Conservation (phyloP, 2,888 invertebrate species). For the Tetramorium bicarinatum region DNA sequence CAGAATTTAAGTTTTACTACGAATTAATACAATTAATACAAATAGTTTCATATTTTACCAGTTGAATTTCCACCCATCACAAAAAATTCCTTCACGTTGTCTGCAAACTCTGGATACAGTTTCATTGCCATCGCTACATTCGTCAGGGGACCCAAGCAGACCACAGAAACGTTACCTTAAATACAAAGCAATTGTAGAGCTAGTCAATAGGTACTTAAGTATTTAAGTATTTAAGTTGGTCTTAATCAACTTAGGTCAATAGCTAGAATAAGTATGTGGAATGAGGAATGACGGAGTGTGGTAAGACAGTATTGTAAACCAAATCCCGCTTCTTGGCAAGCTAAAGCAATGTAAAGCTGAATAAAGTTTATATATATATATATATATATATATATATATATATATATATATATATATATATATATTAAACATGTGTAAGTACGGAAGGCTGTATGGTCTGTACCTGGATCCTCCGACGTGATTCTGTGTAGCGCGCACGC, state of each 20-base stretch:
- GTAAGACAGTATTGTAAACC: too few species aligned
- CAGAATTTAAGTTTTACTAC: background rate
- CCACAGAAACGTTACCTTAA: slow-evolving; percentile 88
- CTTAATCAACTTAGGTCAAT: too few species aligned
- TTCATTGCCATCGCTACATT: slow-evolving; percentile 92
- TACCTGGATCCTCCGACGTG: slow-evolving; percentile 88
- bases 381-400: too few species aligned
- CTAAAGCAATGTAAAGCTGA: too few species aligned
- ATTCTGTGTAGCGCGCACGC: slow-evolving; percentile 89
- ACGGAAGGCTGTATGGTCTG: slow-evolving; percentile 23
- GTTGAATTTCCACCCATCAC: slow-evolving; percentile 93
- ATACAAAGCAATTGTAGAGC: background rate
- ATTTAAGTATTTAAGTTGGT: too few species aligned
- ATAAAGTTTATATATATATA: too few species aligned
- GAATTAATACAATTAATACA: slow-evolving; percentile 77
- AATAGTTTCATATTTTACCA: slow-evolving; percentile 86
- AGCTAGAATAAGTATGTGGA: too few species aligned
- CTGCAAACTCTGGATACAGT: slow-evolving; percentile 89
- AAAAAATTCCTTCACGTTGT: slow-evolving; percentile 90
- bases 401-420: too few species aligned
- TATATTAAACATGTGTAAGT: too few species aligned
- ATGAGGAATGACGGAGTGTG: too few species aligned
- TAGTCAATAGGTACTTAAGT: too few species aligned
- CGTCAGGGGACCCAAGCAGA: slow-evolving; percentile 92
- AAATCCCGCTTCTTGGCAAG: too few species aligned